A percentile compares a stretch with the other conserved stretches of the same genome.
These are phyloP conservation scores for Neoniphon sammara DNA, from an alignment of 2,797 vertebrate species.

Conservation along the genomic window DNA sequence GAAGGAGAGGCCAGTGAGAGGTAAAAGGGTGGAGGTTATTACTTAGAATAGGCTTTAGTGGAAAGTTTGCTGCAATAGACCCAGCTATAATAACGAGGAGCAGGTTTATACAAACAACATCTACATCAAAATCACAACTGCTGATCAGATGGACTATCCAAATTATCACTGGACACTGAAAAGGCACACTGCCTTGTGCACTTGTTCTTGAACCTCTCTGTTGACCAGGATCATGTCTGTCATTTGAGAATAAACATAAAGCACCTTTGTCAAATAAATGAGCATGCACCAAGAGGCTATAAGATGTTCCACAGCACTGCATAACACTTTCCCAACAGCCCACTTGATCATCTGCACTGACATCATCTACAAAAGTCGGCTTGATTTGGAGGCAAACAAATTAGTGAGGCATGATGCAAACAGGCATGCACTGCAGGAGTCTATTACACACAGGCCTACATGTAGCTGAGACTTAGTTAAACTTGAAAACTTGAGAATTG, in stretches of 20 bases:
- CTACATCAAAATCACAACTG: background rate
- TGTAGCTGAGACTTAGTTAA: slow-evolving; percentile 43
- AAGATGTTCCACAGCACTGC: background rate
- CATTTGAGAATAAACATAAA: background rate
- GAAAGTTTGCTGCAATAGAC: background rate
- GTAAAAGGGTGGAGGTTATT: background rate
- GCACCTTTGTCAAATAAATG: background rate
- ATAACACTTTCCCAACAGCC: background rate
- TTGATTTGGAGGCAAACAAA: background rate
- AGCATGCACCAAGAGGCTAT: background rate
- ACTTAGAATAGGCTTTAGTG: background rate
- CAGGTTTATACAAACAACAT: background rate
- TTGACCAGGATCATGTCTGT: background rate
- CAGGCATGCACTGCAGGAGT: too few species aligned
- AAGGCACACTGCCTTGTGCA: too few species aligned
- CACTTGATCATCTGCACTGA: background rate
- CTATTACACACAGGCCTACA: background rate
- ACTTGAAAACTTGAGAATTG: slow-evolving; percentile 51
- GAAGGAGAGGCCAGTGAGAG: background rate
- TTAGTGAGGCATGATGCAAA: too few species aligned
- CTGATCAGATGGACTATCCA: background rate
- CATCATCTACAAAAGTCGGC: too few species aligned
- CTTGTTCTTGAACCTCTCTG: background rate
- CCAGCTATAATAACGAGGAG: background rate
- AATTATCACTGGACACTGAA: background rate